Conservation (phyloP, 2,797 vertebrate species). For the Accipiter badius region DNA sequence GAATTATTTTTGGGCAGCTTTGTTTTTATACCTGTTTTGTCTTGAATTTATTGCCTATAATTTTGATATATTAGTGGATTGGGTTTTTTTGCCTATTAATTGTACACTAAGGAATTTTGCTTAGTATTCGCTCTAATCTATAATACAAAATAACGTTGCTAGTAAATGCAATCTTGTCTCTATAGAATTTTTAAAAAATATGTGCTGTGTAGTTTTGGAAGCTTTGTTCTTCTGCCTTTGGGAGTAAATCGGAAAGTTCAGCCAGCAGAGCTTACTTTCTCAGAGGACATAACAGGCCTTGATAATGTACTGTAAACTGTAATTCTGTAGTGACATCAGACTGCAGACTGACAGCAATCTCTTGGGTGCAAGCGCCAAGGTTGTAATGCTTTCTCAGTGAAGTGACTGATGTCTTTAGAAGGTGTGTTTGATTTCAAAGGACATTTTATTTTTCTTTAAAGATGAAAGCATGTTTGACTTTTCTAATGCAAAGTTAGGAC, state of each 20-base stretch:
- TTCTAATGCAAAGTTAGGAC: conserved; percentile 10
- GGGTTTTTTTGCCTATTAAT: neutral
- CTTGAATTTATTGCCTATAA: neutral
- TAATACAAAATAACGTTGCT: neutral
- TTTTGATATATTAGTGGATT: neutral
- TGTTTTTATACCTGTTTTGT: neutral
- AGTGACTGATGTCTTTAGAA: conserved; percentile 60
- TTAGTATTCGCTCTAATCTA: conserved; percentile 23
- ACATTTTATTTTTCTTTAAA: conserved; percentile 44
- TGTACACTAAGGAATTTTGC: neutral
- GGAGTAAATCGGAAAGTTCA: conserved; percentile 65
- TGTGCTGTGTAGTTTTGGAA: neutral
- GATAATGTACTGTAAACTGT: conserved; percentile 33
- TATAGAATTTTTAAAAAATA: neutral
- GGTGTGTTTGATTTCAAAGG: conserved; percentile 68
- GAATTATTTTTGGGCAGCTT: neutral
- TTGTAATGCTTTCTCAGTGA: conserved; percentile 67
- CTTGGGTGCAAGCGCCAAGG: conserved; percentile 51
- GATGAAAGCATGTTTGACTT: conserved; percentile 41
- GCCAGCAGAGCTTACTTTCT: conserved; percentile 37
- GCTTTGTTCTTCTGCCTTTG: conserved; percentile 60
- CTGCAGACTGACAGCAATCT: conserved; percentile 63
- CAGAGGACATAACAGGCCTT: conserved; percentile 28
- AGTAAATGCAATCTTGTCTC: conserved; percentile 12
- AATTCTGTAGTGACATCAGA: conserved; percentile 59